Conservation (phyloP, 2,797 vertebrate species). For the Karalla daura region DNA sequence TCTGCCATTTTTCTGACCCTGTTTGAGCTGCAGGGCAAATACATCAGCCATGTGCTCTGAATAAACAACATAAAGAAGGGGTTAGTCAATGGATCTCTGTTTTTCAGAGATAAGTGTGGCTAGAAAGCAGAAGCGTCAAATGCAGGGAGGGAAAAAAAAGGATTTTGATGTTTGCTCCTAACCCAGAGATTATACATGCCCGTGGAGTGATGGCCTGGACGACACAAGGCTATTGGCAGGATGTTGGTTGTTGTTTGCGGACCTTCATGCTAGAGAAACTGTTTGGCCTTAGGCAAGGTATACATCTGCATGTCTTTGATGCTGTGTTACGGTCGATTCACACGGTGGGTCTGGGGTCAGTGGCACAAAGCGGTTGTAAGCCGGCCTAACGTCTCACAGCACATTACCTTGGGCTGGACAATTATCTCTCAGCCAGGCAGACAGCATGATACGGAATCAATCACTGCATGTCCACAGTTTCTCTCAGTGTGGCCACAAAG, state of each 20-base stretch:
- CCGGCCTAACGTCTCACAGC: constrained; percentile 18
- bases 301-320: constrained; percentile 66
- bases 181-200: constrained; percentile 51
- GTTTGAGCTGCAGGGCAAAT: constrained; percentile 64
- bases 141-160: constrained; percentile 3
- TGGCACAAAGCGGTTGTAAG: constrained; percentile 14
- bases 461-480: not conserved
- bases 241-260: constrained; percentile 57
- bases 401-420: constrained; percentile 10
- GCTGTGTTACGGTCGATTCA: constrained; percentile 33
- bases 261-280: constrained; percentile 47
- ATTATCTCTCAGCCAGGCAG: constrained; percentile 8
- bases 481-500: not conserved
- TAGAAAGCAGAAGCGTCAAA: constrained; percentile 45
- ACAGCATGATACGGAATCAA: constrained; percentile 6
- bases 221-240: constrained; percentile 60
- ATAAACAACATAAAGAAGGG: constrained; percentile 61
- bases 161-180: constrained; percentile 44
- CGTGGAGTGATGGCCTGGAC: constrained; percentile 31
- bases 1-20: constrained; percentile 56
- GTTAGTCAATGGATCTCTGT: constrained; percentile 61
- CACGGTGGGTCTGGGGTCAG: constrained; percentile 43
- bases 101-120: constrained; percentile 63
- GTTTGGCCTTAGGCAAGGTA: constrained; percentile 49
- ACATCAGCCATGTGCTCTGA: constrained; percentile 60